Percentiles rank a stretch among this genome's conserved stretches.
Conservation (phyloP, 1,140 invertebrate species). For the Brachystomella parvula region DNA sequence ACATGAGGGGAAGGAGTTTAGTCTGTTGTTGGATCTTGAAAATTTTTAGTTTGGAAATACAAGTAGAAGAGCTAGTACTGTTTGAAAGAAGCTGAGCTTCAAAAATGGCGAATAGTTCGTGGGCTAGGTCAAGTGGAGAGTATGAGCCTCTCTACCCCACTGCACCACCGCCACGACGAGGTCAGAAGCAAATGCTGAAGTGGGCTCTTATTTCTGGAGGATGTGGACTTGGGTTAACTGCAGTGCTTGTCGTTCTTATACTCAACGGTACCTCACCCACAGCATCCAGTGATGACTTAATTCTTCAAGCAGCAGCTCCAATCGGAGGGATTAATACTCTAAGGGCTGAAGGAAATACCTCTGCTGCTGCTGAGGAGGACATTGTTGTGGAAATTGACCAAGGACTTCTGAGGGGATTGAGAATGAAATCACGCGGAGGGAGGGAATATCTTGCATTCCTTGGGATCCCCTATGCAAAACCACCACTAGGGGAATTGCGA, state of each 20-base stretch:
- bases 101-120: too few species aligned
- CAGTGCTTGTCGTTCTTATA: neutral
- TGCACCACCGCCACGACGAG: neutral
- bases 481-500: conserved; percentile 46
- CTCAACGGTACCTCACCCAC: neutral
- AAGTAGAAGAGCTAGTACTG: too few species aligned
- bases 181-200: neutral
- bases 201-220: neutral
- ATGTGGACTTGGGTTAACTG: neutral
- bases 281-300: neutral
- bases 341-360: neutral
- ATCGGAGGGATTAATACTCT: neutral
- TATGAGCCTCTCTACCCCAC: neutral
- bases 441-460: conserved; percentile 39
- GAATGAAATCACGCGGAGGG: conserved; percentile 7
- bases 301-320: neutral
- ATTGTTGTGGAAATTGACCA: neutral
- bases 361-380: neutral
- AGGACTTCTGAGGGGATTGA: neutral
- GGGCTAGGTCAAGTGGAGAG: neutral
- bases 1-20: too few species aligned
- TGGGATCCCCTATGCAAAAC: conserved; percentile 50
- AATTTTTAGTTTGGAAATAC: too few species aligned
- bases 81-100: too few species aligned
- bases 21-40: too few species aligned